These are phyloP conservation scores for Fragum fragum DNA, from an alignment of 2,888 invertebrate species.

Conservation along the genomic window DNA sequence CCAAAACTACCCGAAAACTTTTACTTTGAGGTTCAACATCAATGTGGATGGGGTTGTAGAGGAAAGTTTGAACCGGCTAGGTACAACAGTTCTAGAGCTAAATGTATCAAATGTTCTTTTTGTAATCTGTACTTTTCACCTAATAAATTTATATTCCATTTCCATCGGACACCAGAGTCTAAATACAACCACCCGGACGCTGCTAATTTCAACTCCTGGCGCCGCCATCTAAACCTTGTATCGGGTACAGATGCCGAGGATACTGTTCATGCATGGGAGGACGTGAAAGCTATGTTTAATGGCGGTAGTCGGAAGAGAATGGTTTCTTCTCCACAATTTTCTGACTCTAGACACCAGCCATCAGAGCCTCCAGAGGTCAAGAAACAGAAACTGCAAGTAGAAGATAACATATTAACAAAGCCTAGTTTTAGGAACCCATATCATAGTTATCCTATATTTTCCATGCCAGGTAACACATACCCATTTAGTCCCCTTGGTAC, in stretches of 20 bases:
- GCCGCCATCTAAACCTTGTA: constrained; percentile 95
- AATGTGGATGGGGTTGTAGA: constrained; percentile 98
- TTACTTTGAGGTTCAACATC: constrained; percentile 96
- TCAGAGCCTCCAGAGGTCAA: constrained; percentile 41
- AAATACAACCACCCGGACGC: constrained; percentile 97
- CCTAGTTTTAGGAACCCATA: constrained; percentile 67
- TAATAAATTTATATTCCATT: constrained; percentile 99
- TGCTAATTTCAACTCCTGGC: constrained; percentile 99
- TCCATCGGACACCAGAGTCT: constrained; percentile 90
- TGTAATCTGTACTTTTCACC: constrained; percentile 99
- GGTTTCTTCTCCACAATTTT: constrained; percentile 60
- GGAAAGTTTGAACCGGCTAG: constrained; percentile 89
- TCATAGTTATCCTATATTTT: constrained; percentile 69
- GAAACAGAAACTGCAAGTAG: constrained; percentile 57
- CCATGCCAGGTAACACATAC: constrained; percentile 71
- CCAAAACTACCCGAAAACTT: constrained; percentile 96
- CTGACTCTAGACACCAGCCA: constrained; percentile 8
- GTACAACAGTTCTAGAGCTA: constrained; percentile 92
- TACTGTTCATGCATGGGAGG: constrained; percentile 94
- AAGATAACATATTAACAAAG: constrained; percentile 59
- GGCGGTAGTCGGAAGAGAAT: constrained; percentile 95
- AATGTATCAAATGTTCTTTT: constrained; percentile 97
- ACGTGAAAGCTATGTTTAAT: constrained; percentile 99
- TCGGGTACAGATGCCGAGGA: constrained; percentile 88
- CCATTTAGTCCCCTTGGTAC: constrained; percentile 66